These are phyloP conservation scores for Nomada fabriciana DNA, from an alignment of 2,888 invertebrate species.

Conservation along the genomic window DNA sequence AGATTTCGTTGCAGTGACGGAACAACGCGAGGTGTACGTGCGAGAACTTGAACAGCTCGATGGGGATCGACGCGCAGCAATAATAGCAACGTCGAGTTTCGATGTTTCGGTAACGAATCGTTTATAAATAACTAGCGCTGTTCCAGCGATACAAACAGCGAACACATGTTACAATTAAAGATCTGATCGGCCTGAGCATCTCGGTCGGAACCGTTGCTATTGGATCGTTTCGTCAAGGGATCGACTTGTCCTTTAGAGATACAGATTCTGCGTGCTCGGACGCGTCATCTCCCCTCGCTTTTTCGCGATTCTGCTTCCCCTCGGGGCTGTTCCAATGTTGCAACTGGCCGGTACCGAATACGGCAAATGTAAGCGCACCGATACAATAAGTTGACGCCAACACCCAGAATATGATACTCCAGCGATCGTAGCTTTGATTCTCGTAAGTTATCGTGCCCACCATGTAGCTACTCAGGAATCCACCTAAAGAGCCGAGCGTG, in stretches of 20 bases:
- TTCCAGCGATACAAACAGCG: too few relatives aligned
- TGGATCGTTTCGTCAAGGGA: conserved; percentile 56
- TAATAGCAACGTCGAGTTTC: too few relatives aligned
- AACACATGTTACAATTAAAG: too few relatives aligned
- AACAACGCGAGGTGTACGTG: too few relatives aligned
- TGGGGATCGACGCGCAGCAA: too few relatives aligned
- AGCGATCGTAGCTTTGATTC: conserved; percentile 90
- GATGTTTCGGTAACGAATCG: too few relatives aligned
- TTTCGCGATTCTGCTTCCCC: conserved; percentile 8
- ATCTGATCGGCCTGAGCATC: too few relatives aligned
- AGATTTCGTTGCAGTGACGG: too few relatives aligned
- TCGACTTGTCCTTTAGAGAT: conserved; percentile 81
- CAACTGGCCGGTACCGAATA: conserved; percentile 89
- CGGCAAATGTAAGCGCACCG: conserved; percentile 88
- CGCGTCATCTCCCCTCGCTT: conserved; percentile 31
- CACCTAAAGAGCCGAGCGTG: conserved; percentile 92
- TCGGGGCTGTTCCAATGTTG: conserved; percentile 85
- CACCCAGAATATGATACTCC: conserved; percentile 94
- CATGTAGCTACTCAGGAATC: conserved; percentile 92
- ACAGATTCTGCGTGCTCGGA: conserved; percentile 79
- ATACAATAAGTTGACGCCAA: conserved; percentile 89
- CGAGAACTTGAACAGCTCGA: too few relatives aligned
- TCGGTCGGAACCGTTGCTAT: too few relatives aligned
- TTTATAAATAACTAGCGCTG: too few relatives aligned
- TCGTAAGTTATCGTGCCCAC: conserved; percentile 91